Percentiles rank a stretch among this genome's conserved stretches.
phyloP scores from a whole-genome alignment of 2,113 vertebrate species.

The Crocuta crocuta region DNA sequence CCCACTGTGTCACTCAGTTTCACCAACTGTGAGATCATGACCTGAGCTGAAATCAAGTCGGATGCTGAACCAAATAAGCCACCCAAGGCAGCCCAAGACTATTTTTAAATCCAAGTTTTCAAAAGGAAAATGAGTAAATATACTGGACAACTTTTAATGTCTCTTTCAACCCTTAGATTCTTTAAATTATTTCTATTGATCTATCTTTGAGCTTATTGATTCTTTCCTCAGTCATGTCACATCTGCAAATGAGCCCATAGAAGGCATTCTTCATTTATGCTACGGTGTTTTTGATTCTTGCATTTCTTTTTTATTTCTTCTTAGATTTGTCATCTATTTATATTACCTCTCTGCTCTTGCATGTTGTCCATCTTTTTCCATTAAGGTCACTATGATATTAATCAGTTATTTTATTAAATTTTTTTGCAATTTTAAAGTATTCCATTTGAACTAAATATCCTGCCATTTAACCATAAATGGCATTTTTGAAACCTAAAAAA shows the following conservation, averaged over 20 bases:
- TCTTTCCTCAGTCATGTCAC: not conserved
- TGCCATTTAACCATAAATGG: not conserved
- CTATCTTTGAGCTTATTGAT: not conserved
- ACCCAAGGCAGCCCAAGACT: too few species aligned
- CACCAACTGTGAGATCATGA: too few species aligned
- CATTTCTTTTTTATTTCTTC: not conserved
- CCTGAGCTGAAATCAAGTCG: too few species aligned
- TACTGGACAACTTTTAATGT: not conserved
- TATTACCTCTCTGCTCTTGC: not conserved
- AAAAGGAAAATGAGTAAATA: slow-evolving; percentile 2
- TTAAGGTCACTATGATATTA: not conserved
- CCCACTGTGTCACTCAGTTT: too few species aligned
- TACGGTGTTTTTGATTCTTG: not conserved
- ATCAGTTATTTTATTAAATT: not conserved
- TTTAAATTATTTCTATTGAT: not conserved
- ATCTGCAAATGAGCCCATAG: not conserved
- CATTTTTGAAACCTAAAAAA: not conserved
- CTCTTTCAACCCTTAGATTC: not conserved
- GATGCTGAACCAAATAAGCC: too few species aligned
- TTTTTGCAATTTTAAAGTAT: not conserved
- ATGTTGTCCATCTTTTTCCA: not conserved
- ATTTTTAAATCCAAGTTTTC: not conserved
- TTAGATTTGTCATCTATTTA: not conserved
- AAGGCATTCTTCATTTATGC: not conserved
- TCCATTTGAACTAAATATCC: not conserved